Percentiles rank a stretch among this genome's conserved stretches.
Evolutionary conservation across 2,113 vertebrate genomes (phyloP).

Genomic region (Phoxinus phoxinus): DNA sequence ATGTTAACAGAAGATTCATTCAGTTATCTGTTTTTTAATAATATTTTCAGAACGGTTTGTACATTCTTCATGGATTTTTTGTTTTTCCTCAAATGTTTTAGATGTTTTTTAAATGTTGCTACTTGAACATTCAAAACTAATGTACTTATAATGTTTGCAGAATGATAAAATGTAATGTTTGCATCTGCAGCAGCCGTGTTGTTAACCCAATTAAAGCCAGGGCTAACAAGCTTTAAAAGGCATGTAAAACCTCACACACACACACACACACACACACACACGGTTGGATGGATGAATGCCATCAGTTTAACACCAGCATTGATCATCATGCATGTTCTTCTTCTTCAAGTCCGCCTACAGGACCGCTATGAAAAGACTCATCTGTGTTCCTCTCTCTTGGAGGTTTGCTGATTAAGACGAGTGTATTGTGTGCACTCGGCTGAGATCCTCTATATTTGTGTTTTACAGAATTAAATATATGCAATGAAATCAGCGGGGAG

Average conservation of each 20-base stretch:
- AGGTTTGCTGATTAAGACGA: constrained; percentile 46
- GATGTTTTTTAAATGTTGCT: too few relatives aligned
- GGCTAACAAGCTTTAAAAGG: constrained; percentile 60
- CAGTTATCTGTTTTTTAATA: too few relatives aligned
- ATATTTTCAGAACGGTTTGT: too few relatives aligned
- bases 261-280: neutral
- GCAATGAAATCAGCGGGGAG: constrained; percentile 55
- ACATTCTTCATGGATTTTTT: too few relatives aligned
- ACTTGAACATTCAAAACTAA: too few relatives aligned
- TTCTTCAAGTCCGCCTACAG: constrained; percentile 8
- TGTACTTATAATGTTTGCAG: neutral
- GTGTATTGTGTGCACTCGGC: constrained; percentile 39
- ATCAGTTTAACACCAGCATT: constrained; percentile 24
- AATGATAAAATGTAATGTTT: too few relatives aligned
- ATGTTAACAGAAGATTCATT: too few relatives aligned
- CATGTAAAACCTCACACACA: constrained; percentile 43
- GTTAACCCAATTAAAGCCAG: constrained; percentile 61
- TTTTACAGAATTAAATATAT: constrained; percentile 51
- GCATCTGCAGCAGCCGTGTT: constrained; percentile 42
- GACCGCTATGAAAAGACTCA: neutral
- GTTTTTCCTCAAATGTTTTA: too few relatives aligned
- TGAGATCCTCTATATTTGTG: constrained; percentile 52
- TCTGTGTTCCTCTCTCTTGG: constrained; percentile 19
- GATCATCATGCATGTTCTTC: constrained; percentile 12
- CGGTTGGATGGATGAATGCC: neutral